These are phyloP conservation scores for Orbicella faveolata DNA, from an alignment of 64 coral and sea anemone species.

Conservation along the genomic window DNA sequence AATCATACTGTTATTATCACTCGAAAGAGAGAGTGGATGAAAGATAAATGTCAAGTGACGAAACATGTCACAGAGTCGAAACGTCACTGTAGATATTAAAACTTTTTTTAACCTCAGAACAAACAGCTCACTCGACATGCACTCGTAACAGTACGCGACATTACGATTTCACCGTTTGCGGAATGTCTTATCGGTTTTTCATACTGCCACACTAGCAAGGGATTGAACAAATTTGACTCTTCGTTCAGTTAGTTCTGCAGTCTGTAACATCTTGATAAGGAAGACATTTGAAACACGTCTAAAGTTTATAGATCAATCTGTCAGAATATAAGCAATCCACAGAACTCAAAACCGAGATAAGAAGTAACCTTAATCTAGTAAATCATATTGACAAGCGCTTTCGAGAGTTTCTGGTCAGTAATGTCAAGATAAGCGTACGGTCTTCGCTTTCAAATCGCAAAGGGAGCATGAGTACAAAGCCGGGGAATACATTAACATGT, in stretches of 20 bases:
- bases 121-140: slow-evolving; percentile 6
- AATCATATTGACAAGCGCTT: neutral
- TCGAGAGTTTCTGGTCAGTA: neutral
- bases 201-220: neutral
- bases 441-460: neutral
- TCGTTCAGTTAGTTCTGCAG: neutral
- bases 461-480: neutral
- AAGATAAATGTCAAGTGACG: neutral
- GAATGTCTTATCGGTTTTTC: neutral
- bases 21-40: neutral
- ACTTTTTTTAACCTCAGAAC: neutral
- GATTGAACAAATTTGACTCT: neutral
- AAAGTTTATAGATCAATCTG: neutral
- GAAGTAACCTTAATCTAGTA: neutral
- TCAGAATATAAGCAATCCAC: neutral
- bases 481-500: neutral
- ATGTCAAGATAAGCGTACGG: neutral
- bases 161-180: neutral
- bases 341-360: neutral
- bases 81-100: neutral
- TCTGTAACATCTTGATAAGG: neutral
- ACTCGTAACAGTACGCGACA: neutral
- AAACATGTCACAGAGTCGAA: neutral
- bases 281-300: neutral
- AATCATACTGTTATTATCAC: neutral